Base-by-base conservation (phyloP, 2,797 vertebrate species). In the Schizopygopsis pylzovi region DNA sequence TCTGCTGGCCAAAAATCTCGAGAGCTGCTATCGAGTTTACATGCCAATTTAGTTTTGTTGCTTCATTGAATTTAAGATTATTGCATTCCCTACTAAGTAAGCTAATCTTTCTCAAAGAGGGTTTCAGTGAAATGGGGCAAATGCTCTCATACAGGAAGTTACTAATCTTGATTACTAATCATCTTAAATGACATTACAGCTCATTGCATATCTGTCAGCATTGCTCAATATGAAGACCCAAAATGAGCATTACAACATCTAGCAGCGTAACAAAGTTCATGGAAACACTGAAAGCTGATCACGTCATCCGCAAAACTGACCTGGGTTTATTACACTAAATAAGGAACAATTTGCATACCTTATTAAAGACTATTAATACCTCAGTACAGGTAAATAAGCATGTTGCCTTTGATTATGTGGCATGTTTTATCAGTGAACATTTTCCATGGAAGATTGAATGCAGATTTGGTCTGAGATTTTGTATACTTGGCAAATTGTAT, bases 61-160 rank as follows among this genome's bases (percentile, higher is more conserved):
- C 25, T 61, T 43, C 7, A 10, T 13, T 43, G 22, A 43, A 41
- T 1, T 52, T 81, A 1, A 49, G 63, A 52, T 33, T 68, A 37
- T 0, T 37, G 18, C 4, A 81, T 68, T 49, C 45, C 6, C 37
- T 43, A 28, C 15, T 25, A 61, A 28, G 76, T 28, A 28, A 79
- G 8, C 54, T 43, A 25, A 43, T 43, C 77, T 79, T 43, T 45
- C 37, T 61, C 39, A 61, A 77, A 79, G 7, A 49, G 18, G 25
- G 45, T 61, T 79, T 78, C 75, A 28, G n/a, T 79, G 15, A 79
- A 79, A 63, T 65, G 41, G 18, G 11, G 11, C 20, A 37, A 68
- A 81, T 39, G 63, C 79, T 67, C 28, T 68, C 18, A 81, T 49
- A 49, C 45, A 81, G 43, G 79, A 81, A 37, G 45, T 81, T 81